Conservation (phyloP, 2,888 invertebrate genomes). For the Mactromeris polynyma region DNA sequence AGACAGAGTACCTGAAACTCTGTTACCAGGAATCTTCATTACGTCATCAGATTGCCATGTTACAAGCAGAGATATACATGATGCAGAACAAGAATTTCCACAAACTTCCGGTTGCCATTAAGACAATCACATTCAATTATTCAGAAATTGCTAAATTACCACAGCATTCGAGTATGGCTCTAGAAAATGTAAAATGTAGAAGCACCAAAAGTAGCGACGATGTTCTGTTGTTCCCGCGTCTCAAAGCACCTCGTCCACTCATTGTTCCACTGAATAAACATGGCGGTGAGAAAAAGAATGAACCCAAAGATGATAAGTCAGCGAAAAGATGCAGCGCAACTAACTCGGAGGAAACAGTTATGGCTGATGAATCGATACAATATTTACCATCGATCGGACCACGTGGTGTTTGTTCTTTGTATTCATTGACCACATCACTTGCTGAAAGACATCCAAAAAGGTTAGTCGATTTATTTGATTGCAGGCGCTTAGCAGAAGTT, state of each 20-base stretch:
- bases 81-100: conserved; percentile 71
- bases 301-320: not conserved
- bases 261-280: conserved; percentile 18
- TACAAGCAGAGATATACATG: conserved; percentile 71
- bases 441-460: conserved; percentile 45
- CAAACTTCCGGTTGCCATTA: conserved; percentile 58
- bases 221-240: conserved; percentile 44
- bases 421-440: conserved; percentile 42
- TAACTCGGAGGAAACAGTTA: not conserved
- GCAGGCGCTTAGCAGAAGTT: too few relatives aligned
- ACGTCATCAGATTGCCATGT: conserved; percentile 69
- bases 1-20: conserved; percentile 68
- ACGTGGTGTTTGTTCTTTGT: conserved; percentile 54
- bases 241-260: conserved; percentile 55
- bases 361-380: not conserved
- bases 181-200: not conserved
- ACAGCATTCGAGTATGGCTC: not conserved
- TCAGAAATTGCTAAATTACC: conserved; percentile 42
- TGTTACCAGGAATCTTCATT: conserved; percentile 69
- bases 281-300: not conserved
- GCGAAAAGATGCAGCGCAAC: not conserved
- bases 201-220: not conserved
- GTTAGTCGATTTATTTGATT: conserved; percentile 26
- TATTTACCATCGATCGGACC: not conserved
- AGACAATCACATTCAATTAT: conserved; percentile 68